phyloP scores from a whole-genome alignment of 2,113 vertebrate genomes.

The Myrmecobius fasciatus region DNA sequence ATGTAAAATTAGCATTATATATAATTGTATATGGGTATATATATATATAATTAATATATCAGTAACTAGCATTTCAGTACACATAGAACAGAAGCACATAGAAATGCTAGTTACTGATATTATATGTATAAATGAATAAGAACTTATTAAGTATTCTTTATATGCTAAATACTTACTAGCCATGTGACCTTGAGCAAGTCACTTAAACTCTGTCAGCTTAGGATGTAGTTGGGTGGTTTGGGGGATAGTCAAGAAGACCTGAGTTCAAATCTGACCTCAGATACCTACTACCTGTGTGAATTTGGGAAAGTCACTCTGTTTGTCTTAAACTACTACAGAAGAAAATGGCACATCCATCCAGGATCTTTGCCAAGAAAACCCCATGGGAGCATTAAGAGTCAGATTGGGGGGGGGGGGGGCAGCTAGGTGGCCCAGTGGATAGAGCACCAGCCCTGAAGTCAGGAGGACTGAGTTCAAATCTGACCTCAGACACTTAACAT shows the following conservation, averaged over 20 bases:
- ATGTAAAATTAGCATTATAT: neutral
- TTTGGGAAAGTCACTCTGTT: too few relatives aligned
- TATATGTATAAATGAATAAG: neutral
- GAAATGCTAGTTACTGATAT: neutral
- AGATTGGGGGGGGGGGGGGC: too few relatives aligned
- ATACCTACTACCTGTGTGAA: too few relatives aligned
- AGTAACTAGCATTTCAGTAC: neutral
- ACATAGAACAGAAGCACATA: too few relatives aligned
- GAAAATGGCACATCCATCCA: neutral
- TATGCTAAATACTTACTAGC: neutral
- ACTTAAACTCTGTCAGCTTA: neutral
- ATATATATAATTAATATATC: neutral
- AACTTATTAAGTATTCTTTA: neutral
- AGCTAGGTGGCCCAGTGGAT: too few relatives aligned
- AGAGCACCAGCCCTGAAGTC: too few relatives aligned
- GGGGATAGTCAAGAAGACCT: too few relatives aligned
- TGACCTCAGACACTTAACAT: too few relatives aligned
- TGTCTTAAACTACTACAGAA: neutral
- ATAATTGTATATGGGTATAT: neutral
- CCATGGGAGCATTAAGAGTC: neutral
- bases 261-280: too few relatives aligned
- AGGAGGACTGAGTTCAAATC: too few relatives aligned
- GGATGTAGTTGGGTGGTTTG: too few relatives aligned
- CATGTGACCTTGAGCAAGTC: neutral
- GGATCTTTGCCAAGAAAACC: neutral